phyloP scores from a whole-genome alignment of 2,888 invertebrate species.

The Drosophila flavopinicola region DNA sequence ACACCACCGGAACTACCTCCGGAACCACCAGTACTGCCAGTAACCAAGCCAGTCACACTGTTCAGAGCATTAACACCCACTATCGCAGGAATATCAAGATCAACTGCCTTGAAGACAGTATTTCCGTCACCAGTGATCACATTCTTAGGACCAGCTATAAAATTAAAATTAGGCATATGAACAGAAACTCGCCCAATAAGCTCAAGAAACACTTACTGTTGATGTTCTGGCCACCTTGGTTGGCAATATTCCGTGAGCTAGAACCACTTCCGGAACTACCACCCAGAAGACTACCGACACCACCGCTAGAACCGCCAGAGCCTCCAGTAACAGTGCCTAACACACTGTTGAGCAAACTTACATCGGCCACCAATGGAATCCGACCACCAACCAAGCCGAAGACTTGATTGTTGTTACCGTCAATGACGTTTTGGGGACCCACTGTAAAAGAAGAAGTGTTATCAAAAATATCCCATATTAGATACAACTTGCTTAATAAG shows the following conservation, averaged over 20 bases:
- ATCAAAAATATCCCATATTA: no score
- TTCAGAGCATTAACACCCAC: neutral
- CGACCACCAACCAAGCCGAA: neutral
- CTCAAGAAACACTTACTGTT: slow-evolving; percentile 19
- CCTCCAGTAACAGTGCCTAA: neutral
- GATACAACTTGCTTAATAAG: neutral
- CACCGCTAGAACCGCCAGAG: slow-evolving; percentile 3
- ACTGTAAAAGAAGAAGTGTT: neutral
- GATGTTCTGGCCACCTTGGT: slow-evolving; percentile 20
- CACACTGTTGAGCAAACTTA: neutral
- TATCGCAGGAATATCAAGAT: neutral
- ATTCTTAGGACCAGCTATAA: slow-evolving; percentile 18
- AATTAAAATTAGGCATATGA: neutral
- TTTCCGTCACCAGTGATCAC: slow-evolving; percentile 9
- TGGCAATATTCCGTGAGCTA: slow-evolving; percentile 11
- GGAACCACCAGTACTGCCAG: neutral
- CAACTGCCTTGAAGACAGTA: neutral
- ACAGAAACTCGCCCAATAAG: neutral
- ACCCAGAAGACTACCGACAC: neutral
- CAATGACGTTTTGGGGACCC: neutral
- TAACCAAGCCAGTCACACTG: slow-evolving; percentile 8
- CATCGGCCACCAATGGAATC: neutral
- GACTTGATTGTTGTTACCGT: neutral
- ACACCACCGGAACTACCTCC: slow-evolving; percentile 3
- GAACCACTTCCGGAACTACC: slow-evolving; percentile 4